Percentiles rank a stretch among this genome's conserved stretches.
These are phyloP conservation scores for Octodonta nipae DNA, from an alignment of 2,888 invertebrate genomes.

Conservation along the genomic window DNA sequence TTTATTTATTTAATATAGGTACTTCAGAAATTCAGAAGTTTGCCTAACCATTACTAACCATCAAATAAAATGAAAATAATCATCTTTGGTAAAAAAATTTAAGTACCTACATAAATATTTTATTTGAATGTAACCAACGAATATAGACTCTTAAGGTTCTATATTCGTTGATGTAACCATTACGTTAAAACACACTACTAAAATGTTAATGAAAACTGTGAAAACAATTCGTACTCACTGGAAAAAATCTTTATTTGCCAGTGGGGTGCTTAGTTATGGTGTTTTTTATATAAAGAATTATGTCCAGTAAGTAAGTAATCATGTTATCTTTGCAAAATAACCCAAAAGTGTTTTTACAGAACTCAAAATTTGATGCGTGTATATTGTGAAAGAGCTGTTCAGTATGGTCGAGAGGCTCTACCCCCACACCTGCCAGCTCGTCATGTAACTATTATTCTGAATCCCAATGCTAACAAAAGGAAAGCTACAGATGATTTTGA, in stretches of 20 bases:
- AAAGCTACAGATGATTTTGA: constrained; percentile 58
- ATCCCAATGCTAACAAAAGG: constrained; percentile 79
- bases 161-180: too few species aligned
- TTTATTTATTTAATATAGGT: too few species aligned
- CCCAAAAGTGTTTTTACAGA: constrained; percentile 37
- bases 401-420: constrained; percentile 54
- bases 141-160: too few species aligned
- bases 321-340: constrained; percentile 5
- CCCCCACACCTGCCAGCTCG: constrained; percentile 48
- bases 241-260: constrained; percentile 73
- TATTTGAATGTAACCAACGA: too few species aligned
- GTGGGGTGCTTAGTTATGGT: constrained; percentile 55
- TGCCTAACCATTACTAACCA: too few species aligned
- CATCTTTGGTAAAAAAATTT: too few species aligned
- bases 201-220: constrained; percentile 44
- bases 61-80: too few species aligned
- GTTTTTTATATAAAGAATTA: constrained; percentile 52
- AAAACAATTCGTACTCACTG: constrained; percentile 67
- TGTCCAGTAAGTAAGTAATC: constrained; percentile 47
- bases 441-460: constrained; percentile 73
- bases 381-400: constrained; percentile 64
- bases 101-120: too few species aligned
- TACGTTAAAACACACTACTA: too few species aligned
- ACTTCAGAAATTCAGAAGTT: too few species aligned
- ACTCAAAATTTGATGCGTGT: constrained; percentile 62